Conservation (phyloP, 2,113 vertebrate genomes). For the Delphinapterus leucas region DNA sequence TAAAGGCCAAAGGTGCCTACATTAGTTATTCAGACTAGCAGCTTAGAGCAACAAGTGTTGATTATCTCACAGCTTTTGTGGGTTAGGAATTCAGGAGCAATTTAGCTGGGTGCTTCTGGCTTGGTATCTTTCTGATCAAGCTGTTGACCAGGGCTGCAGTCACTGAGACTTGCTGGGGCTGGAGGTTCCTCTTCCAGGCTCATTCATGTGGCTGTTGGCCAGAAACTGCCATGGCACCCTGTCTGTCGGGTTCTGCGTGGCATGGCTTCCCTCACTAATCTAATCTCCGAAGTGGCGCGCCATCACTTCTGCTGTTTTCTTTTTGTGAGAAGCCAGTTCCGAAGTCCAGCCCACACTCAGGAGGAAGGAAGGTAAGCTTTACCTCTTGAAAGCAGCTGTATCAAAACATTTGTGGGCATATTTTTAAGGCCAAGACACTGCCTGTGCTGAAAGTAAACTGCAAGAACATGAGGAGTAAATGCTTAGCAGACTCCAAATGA, state of each 20-base stretch:
- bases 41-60: background rate
- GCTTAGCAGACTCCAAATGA: background rate
- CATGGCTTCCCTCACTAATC: background rate
- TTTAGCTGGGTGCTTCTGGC: background rate
- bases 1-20: background rate
- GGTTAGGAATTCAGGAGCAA: background rate
- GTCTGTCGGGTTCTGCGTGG: background rate
- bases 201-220: background rate
- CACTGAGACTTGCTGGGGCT: background rate
- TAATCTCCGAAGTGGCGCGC: background rate
- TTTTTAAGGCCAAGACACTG: background rate
- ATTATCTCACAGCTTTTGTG: background rate
- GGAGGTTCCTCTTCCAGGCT: background rate
- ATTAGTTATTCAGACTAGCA: background rate
- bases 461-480: background rate
- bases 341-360: background rate
- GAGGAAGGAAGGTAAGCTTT: background rate
- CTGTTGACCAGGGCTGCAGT: background rate
- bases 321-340: background rate
- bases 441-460: background rate
- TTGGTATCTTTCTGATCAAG: background rate
- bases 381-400: background rate
- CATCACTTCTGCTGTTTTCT: background rate
- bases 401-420: background rate
- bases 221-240: background rate